Evolutionary conservation across 2,888 invertebrate species (phyloP).

Genomic region (Eucera pruinosa): DNA sequence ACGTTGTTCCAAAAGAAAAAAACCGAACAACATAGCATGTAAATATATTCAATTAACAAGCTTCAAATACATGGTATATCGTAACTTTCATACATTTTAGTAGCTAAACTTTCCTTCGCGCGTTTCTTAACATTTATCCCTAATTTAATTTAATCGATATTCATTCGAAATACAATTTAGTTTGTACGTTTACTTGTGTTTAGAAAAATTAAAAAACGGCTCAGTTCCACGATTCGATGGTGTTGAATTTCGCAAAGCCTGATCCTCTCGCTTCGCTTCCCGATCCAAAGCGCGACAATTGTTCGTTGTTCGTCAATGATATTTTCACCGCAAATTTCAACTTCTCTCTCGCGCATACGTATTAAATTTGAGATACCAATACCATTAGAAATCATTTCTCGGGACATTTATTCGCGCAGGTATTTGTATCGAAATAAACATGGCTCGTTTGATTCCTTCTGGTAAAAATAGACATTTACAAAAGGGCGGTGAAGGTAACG

Average conservation of each 20-base stretch:
- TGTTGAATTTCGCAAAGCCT: conserved; percentile 39
- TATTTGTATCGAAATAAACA: no score
- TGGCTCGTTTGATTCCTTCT: no score
- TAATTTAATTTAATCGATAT: conserved; percentile 56
- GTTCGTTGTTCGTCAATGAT: no score
- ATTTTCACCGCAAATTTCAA: no score
- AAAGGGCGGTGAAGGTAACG: no score
- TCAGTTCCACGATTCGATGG: no score
- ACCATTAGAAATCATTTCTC: no score
- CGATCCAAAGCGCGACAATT: conserved; percentile 71
- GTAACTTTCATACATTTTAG: conserved; percentile 59
- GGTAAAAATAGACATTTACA: no score
- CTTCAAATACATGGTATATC: conserved; percentile 50
- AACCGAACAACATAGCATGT: conserved; percentile 48
- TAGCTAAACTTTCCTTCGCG: conserved; percentile 60
- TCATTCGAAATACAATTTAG: conserved; percentile 41
- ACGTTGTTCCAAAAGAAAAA: no score
- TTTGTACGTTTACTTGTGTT: conserved; percentile 48
- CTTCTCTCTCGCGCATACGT: no score
- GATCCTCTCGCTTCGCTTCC: conserved; percentile 79
- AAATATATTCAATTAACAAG: conserved; percentile 57
- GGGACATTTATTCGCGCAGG: no score
- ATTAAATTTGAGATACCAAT: no score
- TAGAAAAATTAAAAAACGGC: conserved; percentile 40
- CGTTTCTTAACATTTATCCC: conserved; percentile 56